Conservation (phyloP, 1,140 invertebrate genomes). For the Trachelipus rathkii region DNA sequence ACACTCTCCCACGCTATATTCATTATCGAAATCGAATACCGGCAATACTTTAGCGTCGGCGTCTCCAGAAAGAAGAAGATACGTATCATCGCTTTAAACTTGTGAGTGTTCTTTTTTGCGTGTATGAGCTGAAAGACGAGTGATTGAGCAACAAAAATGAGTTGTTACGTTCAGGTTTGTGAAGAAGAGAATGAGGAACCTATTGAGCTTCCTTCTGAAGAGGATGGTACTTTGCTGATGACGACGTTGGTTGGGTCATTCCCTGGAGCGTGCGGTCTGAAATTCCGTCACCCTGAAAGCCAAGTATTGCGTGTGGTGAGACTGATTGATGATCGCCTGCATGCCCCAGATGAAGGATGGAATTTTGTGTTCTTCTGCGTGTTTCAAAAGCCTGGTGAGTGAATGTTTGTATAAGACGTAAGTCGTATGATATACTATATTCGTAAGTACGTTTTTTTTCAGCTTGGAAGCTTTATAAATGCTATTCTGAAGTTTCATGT, state of each 20-base stretch:
- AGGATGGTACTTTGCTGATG: conserved; percentile 78
- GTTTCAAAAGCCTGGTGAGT: neutral
- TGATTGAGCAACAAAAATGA: conserved; percentile 1
- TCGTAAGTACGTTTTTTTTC: too few relatives aligned
- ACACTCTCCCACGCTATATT: too few relatives aligned
- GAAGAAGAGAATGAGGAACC: conserved; percentile 80
- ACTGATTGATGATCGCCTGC: too few relatives aligned
- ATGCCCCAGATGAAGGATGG: too few relatives aligned
- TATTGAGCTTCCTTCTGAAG: conserved; percentile 86
- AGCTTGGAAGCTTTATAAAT: neutral
- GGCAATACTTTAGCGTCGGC: neutral
- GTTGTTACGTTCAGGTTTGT: conserved; percentile 30
- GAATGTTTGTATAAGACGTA: neutral
- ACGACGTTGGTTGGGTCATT: conserved; percentile 86
- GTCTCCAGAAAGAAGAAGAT: neutral
- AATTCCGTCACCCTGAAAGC: conserved; percentile 66
- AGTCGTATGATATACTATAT: neutral
- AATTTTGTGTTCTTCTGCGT: too few relatives aligned
- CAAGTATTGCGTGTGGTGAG: too few relatives aligned
- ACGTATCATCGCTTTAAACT: neutral
- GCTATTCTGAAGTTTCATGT: too few relatives aligned
- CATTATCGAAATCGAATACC: too few relatives aligned
- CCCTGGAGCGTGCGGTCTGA: conserved; percentile 86
- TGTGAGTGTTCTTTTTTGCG: conserved; percentile 7
- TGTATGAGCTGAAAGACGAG: conserved; percentile 1